Evolutionary conservation across 2,888 invertebrate genomes (phyloP), one percentile per base, ranked within the genome.

Genomic region (Psococerastis gibbosa): DNA sequence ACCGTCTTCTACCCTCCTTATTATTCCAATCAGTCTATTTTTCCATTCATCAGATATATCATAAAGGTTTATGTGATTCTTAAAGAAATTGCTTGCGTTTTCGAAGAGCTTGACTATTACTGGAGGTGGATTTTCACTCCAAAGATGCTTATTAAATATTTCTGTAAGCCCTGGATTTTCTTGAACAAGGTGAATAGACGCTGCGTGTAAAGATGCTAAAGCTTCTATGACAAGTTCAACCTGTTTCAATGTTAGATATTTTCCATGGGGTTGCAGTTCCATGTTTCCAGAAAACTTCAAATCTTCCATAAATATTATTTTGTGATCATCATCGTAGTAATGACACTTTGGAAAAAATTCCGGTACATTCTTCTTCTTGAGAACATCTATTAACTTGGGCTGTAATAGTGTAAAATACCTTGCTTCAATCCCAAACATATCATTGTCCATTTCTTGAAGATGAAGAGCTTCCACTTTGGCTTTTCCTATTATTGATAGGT

Each of bases 251-350:
- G 15, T 20, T 20, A 38, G 20, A 17, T 13, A 5, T 17, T 17
- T 9, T 11, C 5, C 22, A 18, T 20, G 15, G 5, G 17, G 17
- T 5, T 9, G 20, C 20, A 38, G 8, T 4, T 17, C 16, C 5
- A 17, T n/a, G n/a, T n/a, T 18, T 3, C 38, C 20, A 4, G 9
- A 5, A 13, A 4, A 3, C 22, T 38, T 38, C 38, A 38, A 38
- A 18, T 38, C 38, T 20, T 38, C 38, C 38, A 38, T 38, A 20
- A 20, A 38, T 5, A 38, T 38, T 6, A 20, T 18, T 17, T 38
- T 38, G 38, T 38, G 6, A 3, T 17, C 11, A 11, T 13, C 16
- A 20, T 38, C 38, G 4, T 18, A 5, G 38, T 6, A 4, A 18
- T 20, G 13, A 5, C 20, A 5, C 18, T 18, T 20, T 20, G 38